A percentile compares a stretch with the other conserved stretches of the same genome.
Conservation (phyloP, 2,113 vertebrate species). For the Microtus montanus region DNA sequence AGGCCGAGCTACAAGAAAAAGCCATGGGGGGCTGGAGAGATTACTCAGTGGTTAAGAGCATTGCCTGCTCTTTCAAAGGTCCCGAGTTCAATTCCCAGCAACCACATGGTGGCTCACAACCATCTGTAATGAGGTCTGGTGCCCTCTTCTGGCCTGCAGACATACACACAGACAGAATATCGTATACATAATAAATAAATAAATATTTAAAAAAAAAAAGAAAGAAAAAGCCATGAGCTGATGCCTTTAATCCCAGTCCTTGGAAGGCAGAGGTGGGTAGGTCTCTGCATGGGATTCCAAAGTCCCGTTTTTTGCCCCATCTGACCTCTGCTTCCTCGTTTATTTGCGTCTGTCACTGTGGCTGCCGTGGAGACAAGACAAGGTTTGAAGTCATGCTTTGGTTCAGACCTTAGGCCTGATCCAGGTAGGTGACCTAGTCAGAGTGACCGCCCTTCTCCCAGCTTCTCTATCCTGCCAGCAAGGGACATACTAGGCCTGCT, state of each 20-base stretch:
- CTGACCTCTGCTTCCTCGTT: neutral
- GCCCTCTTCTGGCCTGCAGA: no score
- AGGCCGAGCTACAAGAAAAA: no score
- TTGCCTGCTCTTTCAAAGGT: no score
- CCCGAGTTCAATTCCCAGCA: no score
- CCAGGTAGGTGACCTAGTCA: neutral
- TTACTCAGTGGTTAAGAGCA: no score
- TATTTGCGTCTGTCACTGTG: neutral
- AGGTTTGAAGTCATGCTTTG: neutral
- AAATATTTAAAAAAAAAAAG: no score
- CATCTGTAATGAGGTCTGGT: no score
- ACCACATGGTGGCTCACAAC: no score
- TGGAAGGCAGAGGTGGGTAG: neutral
- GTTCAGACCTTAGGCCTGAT: neutral
- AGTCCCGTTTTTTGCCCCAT: neutral
- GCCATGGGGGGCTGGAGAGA: no score
- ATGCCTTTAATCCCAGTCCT: neutral
- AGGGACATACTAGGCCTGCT: neutral
- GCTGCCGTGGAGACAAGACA: neutral
- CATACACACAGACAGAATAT: no score
- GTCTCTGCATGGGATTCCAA: neutral
- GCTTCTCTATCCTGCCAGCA: neutral
- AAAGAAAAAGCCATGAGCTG: fast-evolving
- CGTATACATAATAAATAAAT: no score
- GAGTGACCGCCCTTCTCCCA: neutral